Evolutionary conservation across 2,113 vertebrate species (phyloP), one percentile per base, ranked within the genome.

Genomic region (Polyodon spathula): DNA sequence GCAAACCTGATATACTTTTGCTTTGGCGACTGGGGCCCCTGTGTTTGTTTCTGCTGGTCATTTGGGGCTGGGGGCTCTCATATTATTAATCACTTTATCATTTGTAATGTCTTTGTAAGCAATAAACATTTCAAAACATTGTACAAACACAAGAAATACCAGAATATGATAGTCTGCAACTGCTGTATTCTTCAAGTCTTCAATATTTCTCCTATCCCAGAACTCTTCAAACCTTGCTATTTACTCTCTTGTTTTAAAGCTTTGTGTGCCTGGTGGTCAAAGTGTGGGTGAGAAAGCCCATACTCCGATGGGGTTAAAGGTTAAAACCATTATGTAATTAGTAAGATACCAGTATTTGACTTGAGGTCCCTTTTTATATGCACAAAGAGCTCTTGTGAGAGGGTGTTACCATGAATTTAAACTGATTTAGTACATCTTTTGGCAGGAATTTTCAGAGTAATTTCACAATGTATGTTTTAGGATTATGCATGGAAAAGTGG

Each of bases 1-100:
- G 12, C 14, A 50, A n/a, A 3, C 14, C 48, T 50, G 48, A 62
- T 73, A 69, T 70, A 72, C 63, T 53, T 52, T 66, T 70, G 40
- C 37, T 52, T 68, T 73, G 68, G 61, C 55, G 54, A 62, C 40
- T 14, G 40, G 61, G 54, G 16, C 51, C 38, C 51, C n/a, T 55
- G 51, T 40, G 53, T 37, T 62, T 40, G 11, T 43, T 61, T 63
- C 6, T 51, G 11, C 56, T 58, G 6, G 37, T 63, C 10, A 37
- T 39, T 0, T 0, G 11, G 40, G 59, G 1, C 44, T n/a, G 27
- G 37, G 40, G 59, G 37, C 4, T 54, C 8, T 39, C 3, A 44
- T 14, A 17, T 4, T 39, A 6, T 59, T 54, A 50, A 57, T 53
- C 12, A 41, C 11, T 73, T 60, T 44, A 37, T 52, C 54, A 14